phyloP scores from a whole-genome alignment of 2,797 vertebrate species.

The Hapalemur alaotrensis region DNA sequence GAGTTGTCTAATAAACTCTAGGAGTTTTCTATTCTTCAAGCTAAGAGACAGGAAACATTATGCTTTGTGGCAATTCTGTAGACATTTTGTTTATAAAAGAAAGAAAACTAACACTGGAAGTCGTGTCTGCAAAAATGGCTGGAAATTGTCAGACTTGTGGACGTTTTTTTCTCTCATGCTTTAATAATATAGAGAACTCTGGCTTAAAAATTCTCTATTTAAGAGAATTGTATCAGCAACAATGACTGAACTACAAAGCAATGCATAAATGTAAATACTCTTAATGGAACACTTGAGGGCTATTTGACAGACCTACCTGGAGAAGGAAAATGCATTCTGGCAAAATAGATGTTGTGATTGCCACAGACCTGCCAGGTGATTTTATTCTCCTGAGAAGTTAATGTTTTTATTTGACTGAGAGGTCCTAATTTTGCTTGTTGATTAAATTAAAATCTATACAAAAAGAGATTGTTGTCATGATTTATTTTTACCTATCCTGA shows the following conservation, averaged over 20 bases:
- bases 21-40: constrained; percentile 31
- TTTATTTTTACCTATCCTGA: constrained; percentile 54
- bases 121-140: neutral
- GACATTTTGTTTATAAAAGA: constrained; percentile 40
- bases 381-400: constrained; percentile 48
- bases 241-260: constrained; percentile 46
- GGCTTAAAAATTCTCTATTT: constrained; percentile 11
- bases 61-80: constrained; percentile 16
- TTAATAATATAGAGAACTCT: constrained; percentile 56
- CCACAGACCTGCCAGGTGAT: neutral
- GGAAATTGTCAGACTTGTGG: neutral
- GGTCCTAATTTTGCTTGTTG: neutral
- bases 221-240: constrained; percentile 39
- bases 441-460: constrained; percentile 59
- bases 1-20: constrained; percentile 44
- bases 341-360: constrained; percentile 6
- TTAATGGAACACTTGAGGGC: neutral
- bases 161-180: constrained; percentile 48
- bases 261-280: neutral
- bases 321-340: constrained; percentile 45
- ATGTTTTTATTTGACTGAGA: constrained; percentile 38
- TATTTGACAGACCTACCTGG: neutral
- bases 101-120: constrained; percentile 39
- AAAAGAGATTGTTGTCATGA: constrained; percentile 20
- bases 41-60: constrained; percentile 19